phyloP scores from a whole-genome alignment of 2,888 invertebrate species.

The Parnassius orleans region DNA sequence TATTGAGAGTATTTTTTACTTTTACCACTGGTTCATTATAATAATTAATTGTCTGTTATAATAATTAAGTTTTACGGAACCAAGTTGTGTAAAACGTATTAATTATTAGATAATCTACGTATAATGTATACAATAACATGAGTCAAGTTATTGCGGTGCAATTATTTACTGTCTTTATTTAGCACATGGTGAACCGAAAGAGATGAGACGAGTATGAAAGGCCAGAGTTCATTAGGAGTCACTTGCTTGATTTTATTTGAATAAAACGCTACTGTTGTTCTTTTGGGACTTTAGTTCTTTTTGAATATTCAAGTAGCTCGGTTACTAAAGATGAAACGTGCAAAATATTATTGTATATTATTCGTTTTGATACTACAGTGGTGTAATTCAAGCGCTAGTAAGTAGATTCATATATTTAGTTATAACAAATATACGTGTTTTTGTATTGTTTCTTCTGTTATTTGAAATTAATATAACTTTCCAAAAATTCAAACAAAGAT shows the following conservation, averaged over 20 bases:
- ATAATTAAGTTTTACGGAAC: no score
- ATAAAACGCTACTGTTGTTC: not conserved
- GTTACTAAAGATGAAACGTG: constrained; percentile 4
- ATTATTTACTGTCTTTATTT: constrained; percentile 4
- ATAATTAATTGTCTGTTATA: no score
- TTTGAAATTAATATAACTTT: no score
- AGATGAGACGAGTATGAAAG: not conserved
- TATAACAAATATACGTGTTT: no score
- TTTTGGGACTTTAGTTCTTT: constrained; percentile 8
- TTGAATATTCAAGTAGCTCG: not conserved
- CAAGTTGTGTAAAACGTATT: no score
- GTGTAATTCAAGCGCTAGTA: constrained; percentile 11
- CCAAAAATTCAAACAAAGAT: no score
- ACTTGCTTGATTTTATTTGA: constrained; percentile 8
- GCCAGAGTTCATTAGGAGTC: constrained; percentile 1
- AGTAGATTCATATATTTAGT: not conserved
- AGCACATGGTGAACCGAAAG: not conserved
- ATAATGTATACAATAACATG: no score
- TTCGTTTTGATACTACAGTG: constrained; percentile 14
- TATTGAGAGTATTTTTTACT: no score
- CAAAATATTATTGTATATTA: constrained; percentile 2
- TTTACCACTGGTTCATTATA: no score
- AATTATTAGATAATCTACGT: no score
- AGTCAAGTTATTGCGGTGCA: not conserved
- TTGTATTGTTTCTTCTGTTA: no score